Evolutionary conservation across 1,140 invertebrate genomes (phyloP), one percentile per base, ranked within the genome.

Genomic region (Drosophila triauraria): DNA sequence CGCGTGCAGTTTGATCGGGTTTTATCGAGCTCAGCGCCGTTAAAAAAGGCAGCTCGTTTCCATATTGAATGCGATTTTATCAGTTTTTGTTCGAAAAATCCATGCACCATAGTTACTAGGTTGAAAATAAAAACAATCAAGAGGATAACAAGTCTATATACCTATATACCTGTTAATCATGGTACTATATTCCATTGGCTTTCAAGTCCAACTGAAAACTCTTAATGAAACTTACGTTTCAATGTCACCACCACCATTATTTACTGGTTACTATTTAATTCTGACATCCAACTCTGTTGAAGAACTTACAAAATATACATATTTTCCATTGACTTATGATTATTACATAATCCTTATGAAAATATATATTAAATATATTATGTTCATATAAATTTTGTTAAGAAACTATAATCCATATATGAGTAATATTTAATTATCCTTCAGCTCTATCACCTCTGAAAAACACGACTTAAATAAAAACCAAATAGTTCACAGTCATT

Each of bases 1-100:
- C 35, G 32, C 43, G 57, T 47, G 43, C 63, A 70, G 67, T 67
- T 68, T 67, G 27, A 54, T 30, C 38, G 62, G 38, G 62, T 50
- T 42, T 69, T 62, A 38, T 46, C 42, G 30, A 38, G 63, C 58
- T 62, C 23, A 65, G 9, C 23, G 40, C 10, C 25, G 35, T 63
- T 65, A 46, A 59, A 59, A 59, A 20, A 42, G n/a, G 23, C n/a
- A 38, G 38, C 38, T 27, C 15, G 23, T 57, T 17, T 8, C 42
- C 42, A 43, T 3, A 1, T 43, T 43, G n/a, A 12, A 43, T 43
- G 13, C 2, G 15, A 42, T 42, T 42, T 15, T 42, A 15, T 42
- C 40, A 3, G 13, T 12, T 10, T 38, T 13, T 4, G 3, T 38
- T 38, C 4, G 3, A 12, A 12, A 35, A 35, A 35, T 35, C 35